phyloP scores from a whole-genome alignment of 37 sponge, comb jelly and placozoan species.

The Spongia lamella region DNA sequence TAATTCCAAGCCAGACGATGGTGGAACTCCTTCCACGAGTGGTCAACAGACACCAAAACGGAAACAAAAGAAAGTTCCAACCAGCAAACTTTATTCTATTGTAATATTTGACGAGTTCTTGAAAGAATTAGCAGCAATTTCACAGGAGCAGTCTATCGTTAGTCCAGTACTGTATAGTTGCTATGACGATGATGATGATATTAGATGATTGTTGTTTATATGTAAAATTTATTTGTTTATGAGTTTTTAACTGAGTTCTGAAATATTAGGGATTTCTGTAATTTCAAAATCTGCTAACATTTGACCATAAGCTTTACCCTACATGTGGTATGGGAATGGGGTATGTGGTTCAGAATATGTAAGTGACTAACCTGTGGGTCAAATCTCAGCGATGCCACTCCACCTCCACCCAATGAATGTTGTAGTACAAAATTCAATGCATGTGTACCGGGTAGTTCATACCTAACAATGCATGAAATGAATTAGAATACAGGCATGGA shows the following conservation, averaged over 20 bases:
- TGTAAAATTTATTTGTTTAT: too few relatives aligned
- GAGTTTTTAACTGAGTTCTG: too few relatives aligned
- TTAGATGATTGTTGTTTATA: too few relatives aligned
- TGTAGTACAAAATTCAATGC: conserved; percentile 93
- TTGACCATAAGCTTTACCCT: conserved; percentile 88
- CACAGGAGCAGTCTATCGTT: conserved; percentile 67
- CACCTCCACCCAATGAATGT: conserved; percentile 91
- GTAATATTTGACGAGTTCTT: conserved; percentile 83
- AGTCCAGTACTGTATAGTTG: conserved; percentile 25
- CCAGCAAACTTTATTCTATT: conserved; percentile 68
- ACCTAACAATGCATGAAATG: conserved; percentile 40
- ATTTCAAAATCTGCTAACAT: conserved; percentile 74
- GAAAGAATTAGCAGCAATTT: conserved; percentile 68
- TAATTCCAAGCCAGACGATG: too few relatives aligned
- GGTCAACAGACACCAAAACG: not conserved
- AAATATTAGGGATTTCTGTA: not conserved
- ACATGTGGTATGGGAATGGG: not conserved
- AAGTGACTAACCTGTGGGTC: conserved; percentile 85
- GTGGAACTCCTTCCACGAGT: too few relatives aligned
- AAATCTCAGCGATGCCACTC: conserved; percentile 80
- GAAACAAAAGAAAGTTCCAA: conserved; percentile 53
- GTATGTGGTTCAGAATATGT: not conserved
- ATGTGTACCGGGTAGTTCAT: conserved; percentile 83
- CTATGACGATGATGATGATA: too few relatives aligned
- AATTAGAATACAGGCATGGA: too few relatives aligned